Percentiles rank a stretch among this genome's conserved stretches.
Conservation (phyloP, 2,888 invertebrate species). For the Brachycybe producta region DNA sequence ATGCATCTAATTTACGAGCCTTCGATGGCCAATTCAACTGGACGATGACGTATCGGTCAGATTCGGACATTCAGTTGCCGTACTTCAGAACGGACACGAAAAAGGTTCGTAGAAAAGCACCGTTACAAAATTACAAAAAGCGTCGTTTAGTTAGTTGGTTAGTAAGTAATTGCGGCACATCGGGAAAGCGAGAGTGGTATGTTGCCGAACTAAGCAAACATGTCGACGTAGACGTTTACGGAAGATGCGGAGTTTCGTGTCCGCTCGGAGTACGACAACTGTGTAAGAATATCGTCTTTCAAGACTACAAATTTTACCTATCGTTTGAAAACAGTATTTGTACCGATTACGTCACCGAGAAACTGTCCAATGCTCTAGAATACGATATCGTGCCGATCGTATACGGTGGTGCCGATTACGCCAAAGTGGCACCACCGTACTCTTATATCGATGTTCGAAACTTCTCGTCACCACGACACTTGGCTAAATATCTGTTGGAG, state of each 20-base stretch:
- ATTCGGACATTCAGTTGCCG: slow-evolving; percentile 17
- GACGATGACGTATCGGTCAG: slow-evolving; percentile 18
- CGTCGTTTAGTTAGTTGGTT: no score
- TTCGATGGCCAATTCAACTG: slow-evolving; percentile 17
- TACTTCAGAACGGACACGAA: no score
- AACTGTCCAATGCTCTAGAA: slow-evolving; percentile 12
- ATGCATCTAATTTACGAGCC: no score
- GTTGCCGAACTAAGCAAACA: neutral
- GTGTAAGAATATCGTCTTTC: no score
- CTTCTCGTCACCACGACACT: slow-evolving; percentile 6
- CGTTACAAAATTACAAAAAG: no score
- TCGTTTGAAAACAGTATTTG: slow-evolving; percentile 23
- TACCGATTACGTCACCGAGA: slow-evolving; percentile 22
- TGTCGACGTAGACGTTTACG: neutral
- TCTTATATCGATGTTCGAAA: slow-evolving; percentile 10
- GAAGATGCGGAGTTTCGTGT: neutral
- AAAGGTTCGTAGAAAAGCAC: no score
- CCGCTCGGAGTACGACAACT: no score
- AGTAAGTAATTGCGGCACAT: slow-evolving; percentile 1
- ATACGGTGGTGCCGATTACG: slow-evolving; percentile 14
- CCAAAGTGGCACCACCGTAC: slow-evolving; percentile 4
- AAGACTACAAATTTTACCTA: slow-evolving; percentile 22
- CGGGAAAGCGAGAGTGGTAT: neutral
- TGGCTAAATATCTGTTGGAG: slow-evolving; percentile 8
- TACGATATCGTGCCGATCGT: slow-evolving; percentile 17